Conservation (phyloP, 2,113 vertebrate genomes). For the Eulacestoma nigropectus region DNA sequence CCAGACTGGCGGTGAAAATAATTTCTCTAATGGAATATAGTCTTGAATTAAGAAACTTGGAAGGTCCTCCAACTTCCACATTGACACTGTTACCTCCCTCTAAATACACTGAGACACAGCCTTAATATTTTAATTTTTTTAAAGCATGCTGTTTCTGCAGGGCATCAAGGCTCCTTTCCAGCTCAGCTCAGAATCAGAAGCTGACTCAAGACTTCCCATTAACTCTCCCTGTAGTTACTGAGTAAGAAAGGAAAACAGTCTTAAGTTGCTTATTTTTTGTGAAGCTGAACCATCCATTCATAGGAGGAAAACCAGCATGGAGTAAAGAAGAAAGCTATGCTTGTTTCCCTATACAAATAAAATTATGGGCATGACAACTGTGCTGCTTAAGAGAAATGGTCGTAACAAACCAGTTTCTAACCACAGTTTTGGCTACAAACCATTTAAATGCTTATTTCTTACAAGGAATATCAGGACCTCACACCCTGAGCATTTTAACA, state of each 20-base stretch:
- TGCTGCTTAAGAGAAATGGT: neutral
- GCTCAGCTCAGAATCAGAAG: neutral
- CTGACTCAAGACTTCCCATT: neutral
- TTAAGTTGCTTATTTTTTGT: neutral
- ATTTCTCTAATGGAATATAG: neutral
- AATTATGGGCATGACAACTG: neutral
- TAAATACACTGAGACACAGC: neutral
- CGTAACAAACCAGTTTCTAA: neutral
- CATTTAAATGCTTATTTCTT: neutral
- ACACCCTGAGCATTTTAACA: neutral
- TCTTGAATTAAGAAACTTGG: neutral
- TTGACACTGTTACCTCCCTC: too few species aligned
- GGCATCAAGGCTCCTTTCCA: neutral
- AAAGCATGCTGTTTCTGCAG: neutral
- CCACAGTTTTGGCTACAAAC: neutral
- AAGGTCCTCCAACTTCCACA: neutral
- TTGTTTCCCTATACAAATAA: neutral
- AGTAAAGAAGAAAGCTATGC: neutral
- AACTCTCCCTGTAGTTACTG: neutral
- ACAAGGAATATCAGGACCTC: neutral
- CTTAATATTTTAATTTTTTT: neutral
- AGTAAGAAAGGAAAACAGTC: neutral
- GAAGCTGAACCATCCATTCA: neutral
- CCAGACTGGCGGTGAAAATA: neutral
- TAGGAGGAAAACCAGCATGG: neutral